Conservation (phyloP, 2,113 vertebrate genomes). For the Forbesichthys papilliferus region DNA sequence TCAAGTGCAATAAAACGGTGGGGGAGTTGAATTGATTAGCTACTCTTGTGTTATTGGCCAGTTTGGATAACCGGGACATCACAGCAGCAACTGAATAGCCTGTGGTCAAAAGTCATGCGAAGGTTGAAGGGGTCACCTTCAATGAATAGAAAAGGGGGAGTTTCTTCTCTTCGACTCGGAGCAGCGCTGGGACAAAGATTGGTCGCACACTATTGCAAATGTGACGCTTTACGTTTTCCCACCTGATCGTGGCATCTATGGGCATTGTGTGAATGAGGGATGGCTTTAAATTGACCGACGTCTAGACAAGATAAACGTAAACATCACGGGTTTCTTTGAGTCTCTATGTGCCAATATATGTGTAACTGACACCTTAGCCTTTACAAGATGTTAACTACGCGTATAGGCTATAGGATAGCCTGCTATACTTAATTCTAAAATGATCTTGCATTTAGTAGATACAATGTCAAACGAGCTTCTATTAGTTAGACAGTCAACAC, state of each 20-base stretch:
- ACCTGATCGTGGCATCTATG: constrained; percentile 71
- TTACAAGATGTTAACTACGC: not conserved
- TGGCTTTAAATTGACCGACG: constrained; percentile 49
- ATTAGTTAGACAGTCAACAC: not conserved
- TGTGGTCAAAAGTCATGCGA: constrained; percentile 74
- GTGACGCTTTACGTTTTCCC: constrained; percentile 65
- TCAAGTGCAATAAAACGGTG: constrained; percentile 50
- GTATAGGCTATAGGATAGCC: not conserved
- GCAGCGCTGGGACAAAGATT: constrained; percentile 55
- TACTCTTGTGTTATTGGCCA: constrained; percentile 59
- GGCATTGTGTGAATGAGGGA: constrained; percentile 66
- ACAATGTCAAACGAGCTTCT: not conserved
- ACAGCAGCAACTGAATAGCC: constrained; percentile 60
- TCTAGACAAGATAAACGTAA: constrained; percentile 68
- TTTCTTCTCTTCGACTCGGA: constrained; percentile 62
- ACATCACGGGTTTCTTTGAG: constrained; percentile 40
- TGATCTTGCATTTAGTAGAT: not conserved
- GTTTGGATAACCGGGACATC: constrained; percentile 48
- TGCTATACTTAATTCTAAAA: not conserved
- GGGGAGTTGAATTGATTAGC: constrained; percentile 66
- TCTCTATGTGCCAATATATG: constrained; percentile 35
- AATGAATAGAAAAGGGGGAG: constrained; percentile 69
- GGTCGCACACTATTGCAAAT: constrained; percentile 60
- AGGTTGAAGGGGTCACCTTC: constrained; percentile 71
- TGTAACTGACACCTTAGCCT: constrained; percentile 22